These are phyloP conservation scores for Exocentrus adspersus DNA, from an alignment of 2,888 invertebrate genomes.

Conservation along the genomic window DNA sequence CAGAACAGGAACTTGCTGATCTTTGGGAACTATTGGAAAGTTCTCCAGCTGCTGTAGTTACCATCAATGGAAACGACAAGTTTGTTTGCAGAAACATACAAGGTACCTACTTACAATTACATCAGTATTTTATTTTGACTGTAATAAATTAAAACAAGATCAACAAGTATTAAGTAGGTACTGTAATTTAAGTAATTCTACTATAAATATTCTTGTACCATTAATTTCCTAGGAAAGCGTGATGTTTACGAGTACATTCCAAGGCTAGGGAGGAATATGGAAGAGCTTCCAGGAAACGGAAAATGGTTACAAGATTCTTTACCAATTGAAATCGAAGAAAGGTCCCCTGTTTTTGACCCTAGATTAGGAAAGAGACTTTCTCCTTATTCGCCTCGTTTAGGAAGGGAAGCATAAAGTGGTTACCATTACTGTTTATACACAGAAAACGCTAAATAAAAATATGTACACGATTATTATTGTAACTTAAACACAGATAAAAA, in stretches of 20 bases:
- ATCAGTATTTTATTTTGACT: no score
- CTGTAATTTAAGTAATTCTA: no score
- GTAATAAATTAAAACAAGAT: no score
- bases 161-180: no score
- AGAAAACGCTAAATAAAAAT: background rate
- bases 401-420: constrained; percentile 46
- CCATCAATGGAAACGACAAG: constrained; percentile 58
- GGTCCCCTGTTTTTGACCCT: constrained; percentile 65
- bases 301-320: constrained; percentile 51
- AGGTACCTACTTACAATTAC: no score
- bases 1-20: constrained; percentile 55
- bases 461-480: background rate
- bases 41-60: constrained; percentile 60
- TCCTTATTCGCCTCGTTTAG: constrained; percentile 64
- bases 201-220: no score
- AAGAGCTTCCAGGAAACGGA: constrained; percentile 49
- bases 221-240: constrained; percentile 38
- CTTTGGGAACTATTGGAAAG: constrained; percentile 61
- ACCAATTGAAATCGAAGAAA: constrained; percentile 55
- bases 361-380: constrained; percentile 64
- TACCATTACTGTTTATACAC: background rate
- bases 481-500: background rate
- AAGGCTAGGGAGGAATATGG: constrained; percentile 64
- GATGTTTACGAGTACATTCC: constrained; percentile 61
- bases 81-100: constrained; percentile 31